Conservation (phyloP, 2,888 invertebrate genomes). For the Standfussiana lucernea region DNA sequence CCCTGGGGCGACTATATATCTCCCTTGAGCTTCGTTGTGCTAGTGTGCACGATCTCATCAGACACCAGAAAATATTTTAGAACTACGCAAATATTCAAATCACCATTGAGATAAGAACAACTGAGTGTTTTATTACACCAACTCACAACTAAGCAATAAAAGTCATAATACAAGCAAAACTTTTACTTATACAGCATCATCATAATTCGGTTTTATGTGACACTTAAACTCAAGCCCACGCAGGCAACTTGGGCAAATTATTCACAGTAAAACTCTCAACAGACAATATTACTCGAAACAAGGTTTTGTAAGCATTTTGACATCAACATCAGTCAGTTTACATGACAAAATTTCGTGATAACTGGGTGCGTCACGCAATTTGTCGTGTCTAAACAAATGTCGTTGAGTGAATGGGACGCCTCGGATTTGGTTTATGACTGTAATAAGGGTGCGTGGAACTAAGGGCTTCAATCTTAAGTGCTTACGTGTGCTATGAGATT, state of each 20-base stretch:
- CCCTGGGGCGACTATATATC: no score
- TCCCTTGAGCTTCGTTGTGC: no score
- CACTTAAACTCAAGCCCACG: conserved; percentile 45
- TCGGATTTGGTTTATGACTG: conserved; percentile 53
- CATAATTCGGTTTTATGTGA: conserved; percentile 43
- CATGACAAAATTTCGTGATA: conserved; percentile 53
- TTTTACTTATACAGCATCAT: conserved; percentile 37
- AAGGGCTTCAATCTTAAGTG: conserved; percentile 39
- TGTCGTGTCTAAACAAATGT: conserved; percentile 51
- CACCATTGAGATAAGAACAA: background rate
- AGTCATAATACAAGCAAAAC: conserved; percentile 23
- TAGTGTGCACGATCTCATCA: no score
- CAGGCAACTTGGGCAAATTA: conserved; percentile 39
- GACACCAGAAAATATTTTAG: no score
- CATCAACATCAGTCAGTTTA: conserved; percentile 50
- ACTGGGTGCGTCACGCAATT: conserved; percentile 56
- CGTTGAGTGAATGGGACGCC: conserved; percentile 47
- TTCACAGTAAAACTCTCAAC: conserved; percentile 24
- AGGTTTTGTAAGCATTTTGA: conserved; percentile 47
- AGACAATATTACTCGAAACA: conserved; percentile 29
- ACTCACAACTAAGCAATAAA: conserved; percentile 27
- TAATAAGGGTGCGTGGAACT: conserved; percentile 40
- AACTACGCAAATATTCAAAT: background rate
- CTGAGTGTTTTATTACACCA: conserved; percentile 20
- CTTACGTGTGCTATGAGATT: conserved; percentile 39